Conservation (phyloP, 2,113 vertebrate species). For the Gavialis gangeticus region DNA sequence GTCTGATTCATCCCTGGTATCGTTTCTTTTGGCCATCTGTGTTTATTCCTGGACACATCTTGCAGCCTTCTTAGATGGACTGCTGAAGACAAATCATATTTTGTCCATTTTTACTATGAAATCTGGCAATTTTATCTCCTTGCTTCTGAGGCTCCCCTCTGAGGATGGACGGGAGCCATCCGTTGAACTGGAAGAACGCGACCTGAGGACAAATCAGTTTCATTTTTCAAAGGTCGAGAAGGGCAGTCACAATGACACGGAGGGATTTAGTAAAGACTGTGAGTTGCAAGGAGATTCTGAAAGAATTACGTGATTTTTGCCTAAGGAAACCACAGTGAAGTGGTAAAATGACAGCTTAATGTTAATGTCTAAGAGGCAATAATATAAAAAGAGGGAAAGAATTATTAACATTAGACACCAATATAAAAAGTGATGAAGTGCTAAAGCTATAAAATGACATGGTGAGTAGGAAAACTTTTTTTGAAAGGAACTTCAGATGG, state of each 20-base stretch:
- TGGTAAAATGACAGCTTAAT: background rate
- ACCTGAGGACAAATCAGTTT: slow-evolving; percentile 20
- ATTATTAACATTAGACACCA: background rate
- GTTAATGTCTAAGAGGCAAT: background rate
- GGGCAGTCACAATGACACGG: background rate
- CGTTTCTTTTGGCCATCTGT: background rate
- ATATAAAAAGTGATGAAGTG: background rate
- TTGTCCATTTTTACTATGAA: slow-evolving; percentile 46
- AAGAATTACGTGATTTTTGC: background rate
- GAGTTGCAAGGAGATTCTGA: background rate
- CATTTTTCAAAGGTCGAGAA: slow-evolving; percentile 12
- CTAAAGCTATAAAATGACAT: background rate
- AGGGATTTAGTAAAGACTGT: background rate
- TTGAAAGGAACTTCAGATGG: background rate
- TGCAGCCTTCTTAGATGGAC: background rate
- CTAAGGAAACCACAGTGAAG: background rate
- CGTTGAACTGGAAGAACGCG: background rate
- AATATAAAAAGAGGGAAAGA: background rate
- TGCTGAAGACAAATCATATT: slow-evolving; percentile 4
- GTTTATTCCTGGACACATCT: background rate
- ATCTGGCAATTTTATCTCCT: slow-evolving; percentile 11
- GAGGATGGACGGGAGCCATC: slow-evolving; percentile 26
- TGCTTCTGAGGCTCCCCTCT: slow-evolving; percentile 24
- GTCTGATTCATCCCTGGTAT: background rate
- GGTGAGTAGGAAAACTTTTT: background rate